phyloP scores from a whole-genome alignment of 1,140 invertebrate genomes.

The Sinella curviseta region DNA sequence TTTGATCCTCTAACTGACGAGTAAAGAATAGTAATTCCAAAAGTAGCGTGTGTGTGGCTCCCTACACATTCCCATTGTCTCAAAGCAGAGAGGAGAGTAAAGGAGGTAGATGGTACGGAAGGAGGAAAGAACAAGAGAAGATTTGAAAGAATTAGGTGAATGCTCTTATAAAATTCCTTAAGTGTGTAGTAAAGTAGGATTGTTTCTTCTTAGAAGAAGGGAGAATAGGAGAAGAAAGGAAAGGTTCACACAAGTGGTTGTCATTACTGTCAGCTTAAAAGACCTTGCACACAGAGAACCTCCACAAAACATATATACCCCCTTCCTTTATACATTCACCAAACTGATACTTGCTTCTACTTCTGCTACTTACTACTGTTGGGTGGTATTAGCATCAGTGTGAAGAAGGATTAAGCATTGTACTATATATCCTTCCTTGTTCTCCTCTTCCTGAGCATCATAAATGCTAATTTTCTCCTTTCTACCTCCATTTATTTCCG shows the following conservation, averaged over 20 bases:
- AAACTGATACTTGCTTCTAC: no score
- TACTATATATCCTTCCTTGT: conserved; percentile 11
- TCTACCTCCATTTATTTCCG: conserved; percentile 5
- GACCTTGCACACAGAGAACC: not conserved
- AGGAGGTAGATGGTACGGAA: not conserved
- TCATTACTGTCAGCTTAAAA: conserved; percentile 12
- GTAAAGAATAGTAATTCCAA: not conserved
- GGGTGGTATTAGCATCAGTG: conserved; percentile 14
- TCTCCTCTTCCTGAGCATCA: not conserved
- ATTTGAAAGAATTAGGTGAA: conserved; percentile 25
- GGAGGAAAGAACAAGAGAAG: conserved; percentile 5
- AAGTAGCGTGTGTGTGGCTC: not conserved
- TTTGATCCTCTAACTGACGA: conserved; percentile 16
- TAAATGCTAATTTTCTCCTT: conserved; percentile 23
- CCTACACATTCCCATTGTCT: not conserved
- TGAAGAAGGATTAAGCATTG: conserved; percentile 20
- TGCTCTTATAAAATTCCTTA: conserved; percentile 12
- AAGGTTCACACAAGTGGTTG: conserved; percentile 24
- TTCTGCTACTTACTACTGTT: no score
- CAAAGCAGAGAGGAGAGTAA: not conserved
- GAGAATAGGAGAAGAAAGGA: no score
- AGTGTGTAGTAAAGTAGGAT: not conserved
- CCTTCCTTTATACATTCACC: no score
- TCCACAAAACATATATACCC: not conserved
- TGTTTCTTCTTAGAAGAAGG: not conserved